phyloP scores from a whole-genome alignment of 2,797 vertebrate genomes.

The Gila robusta region DNA sequence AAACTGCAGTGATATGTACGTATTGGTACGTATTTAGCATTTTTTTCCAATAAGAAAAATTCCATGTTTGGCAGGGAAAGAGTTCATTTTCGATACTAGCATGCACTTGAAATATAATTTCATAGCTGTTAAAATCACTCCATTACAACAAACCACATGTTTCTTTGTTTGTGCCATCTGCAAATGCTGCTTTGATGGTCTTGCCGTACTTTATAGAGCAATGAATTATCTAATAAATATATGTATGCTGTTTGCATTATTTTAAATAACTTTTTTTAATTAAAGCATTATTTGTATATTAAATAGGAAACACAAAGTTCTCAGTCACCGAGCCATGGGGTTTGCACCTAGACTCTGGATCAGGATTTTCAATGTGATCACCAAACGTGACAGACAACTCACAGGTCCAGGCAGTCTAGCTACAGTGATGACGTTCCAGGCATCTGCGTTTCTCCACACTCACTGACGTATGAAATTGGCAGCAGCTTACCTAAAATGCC shows the following conservation, averaged over 20 bases:
- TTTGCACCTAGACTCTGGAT: slow-evolving; percentile 16
- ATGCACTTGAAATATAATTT: background rate
- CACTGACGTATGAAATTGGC: slow-evolving; percentile 14
- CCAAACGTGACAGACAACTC: slow-evolving; percentile 18
- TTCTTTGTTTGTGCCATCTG: background rate
- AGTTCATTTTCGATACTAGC: background rate
- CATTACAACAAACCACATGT: background rate
- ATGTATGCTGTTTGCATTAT: background rate
- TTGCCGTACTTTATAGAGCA: background rate
- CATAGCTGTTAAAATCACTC: background rate
- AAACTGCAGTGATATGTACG: too few relatives aligned
- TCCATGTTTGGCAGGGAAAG: too few relatives aligned
- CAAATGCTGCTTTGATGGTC: background rate
- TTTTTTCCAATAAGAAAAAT: too few relatives aligned
- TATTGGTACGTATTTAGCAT: too few relatives aligned
- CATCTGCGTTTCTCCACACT: background rate
- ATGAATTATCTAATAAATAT: slow-evolving; percentile 13
- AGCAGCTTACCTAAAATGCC: slow-evolving; percentile 11
- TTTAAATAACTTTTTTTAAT: background rate
- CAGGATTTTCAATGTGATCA: background rate
- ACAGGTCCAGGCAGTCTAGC: background rate
- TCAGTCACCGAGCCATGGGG: background rate
- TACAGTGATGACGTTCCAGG: background rate
- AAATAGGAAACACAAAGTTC: background rate
- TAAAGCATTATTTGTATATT: background rate